Percentiles rank a stretch among this genome's conserved stretches.
These are phyloP conservation scores for Ceratoteleas bidentatus DNA, from an alignment of 1,140 invertebrate species.

Conservation along the genomic window DNA sequence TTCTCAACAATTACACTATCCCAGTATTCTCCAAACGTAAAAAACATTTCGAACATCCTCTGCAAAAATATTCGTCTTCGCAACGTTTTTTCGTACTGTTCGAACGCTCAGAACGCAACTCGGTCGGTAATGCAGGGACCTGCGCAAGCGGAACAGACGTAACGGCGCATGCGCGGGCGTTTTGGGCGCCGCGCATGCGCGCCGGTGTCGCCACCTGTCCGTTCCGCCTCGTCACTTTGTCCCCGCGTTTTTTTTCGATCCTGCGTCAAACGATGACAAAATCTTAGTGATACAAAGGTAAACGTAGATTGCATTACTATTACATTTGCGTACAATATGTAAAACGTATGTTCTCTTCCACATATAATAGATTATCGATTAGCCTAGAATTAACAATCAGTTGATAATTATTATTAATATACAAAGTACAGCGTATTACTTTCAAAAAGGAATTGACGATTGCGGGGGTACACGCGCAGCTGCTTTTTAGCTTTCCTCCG, in stretches of 20 bases:
- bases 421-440: conserved; percentile 79
- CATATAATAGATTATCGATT: conserved; percentile 69
- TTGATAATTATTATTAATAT: conserved; percentile 72
- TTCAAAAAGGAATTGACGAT: conserved; percentile 82
- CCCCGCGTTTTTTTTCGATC: conserved; percentile 16
- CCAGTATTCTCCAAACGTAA: too few species aligned
- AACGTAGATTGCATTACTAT: conserved; percentile 64
- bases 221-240: too few species aligned
- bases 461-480: conserved; percentile 73
- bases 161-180: too few species aligned
- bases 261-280: conserved; percentile 64
- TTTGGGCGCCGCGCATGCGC: too few species aligned
- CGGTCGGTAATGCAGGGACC: background rate
- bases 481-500: conserved; percentile 51
- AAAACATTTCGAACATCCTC: too few species aligned
- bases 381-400: conserved; percentile 66
- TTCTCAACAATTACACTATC: too few species aligned
- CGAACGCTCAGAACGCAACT: too few species aligned
- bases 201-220: too few species aligned
- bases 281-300: conserved; percentile 69
- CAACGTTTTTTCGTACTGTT: too few species aligned
- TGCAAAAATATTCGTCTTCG: too few species aligned
- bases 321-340: conserved; percentile 67
- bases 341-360: conserved; percentile 66
- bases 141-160: too few species aligned